A percentile compares a stretch with the other conserved stretches of the same genome.
These are phyloP conservation scores for western clawed frog (Xenopus tropicalis) DNA, from an alignment of 2,113 vertebrate species.

Conservation along the genomic window UCB_Xtro_10.0 CM004444.2:133102001-133102500, in stretches of 20 bases:
- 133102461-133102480: slow-evolving; percentile 30
- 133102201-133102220: background rate
- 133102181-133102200: background rate
- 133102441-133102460: slow-evolving; percentile 31
- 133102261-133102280: slow-evolving; percentile 28
- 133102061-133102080: background rate
- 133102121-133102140: background rate
- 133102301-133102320: slow-evolving; percentile 28
- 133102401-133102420: background rate
- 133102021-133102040: background rate
- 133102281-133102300: slow-evolving; percentile 44
- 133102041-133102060: background rate
- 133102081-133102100: background rate
- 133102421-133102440: slow-evolving; percentile 37
- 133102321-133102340: slow-evolving; percentile 31
- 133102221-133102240: slow-evolving; percentile 28
- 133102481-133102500: slow-evolving; percentile 28
- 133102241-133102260: slow-evolving; percentile 35
- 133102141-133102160: background rate
- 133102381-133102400: slow-evolving; percentile 39
- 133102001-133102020: background rate
- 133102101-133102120: background rate
- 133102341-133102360: slow-evolving; percentile 37
- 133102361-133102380: slow-evolving; percentile 32
- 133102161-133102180: background rate